phyloP scores from a whole-genome alignment of 2,797 vertebrate species.

The Stomatorhinus walkeri region DNA sequence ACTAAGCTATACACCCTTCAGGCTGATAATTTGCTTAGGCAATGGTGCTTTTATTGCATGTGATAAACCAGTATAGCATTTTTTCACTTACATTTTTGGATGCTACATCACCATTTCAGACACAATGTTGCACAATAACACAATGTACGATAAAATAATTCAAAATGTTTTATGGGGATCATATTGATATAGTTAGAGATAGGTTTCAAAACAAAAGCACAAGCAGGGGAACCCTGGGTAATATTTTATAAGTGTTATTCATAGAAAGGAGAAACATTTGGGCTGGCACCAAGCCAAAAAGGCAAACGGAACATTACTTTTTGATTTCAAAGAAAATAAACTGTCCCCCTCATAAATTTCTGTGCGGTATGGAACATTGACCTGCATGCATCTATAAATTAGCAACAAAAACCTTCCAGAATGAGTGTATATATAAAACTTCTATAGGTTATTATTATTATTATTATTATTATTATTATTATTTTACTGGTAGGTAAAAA shows the following conservation, averaged over 20 bases:
- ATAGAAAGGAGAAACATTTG: not conserved
- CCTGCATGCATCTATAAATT: not conserved
- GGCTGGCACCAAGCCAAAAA: not conserved
- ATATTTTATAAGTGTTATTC: constrained; percentile 9
- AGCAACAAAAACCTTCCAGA: not conserved
- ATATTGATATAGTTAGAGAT: not conserved
- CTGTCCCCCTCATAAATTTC: constrained; percentile 5
- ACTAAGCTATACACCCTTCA: not conserved
- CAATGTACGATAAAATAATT: not conserved
- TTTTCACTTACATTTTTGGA: not conserved
- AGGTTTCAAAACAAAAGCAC: not conserved
- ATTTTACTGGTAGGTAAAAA: not conserved
- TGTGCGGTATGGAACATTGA: not conserved
- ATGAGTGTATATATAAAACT: not conserved
- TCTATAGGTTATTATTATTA: not conserved
- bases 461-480: not conserved
- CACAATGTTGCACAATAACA: not conserved
- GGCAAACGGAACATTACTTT: not conserved
- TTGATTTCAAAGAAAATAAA: constrained; percentile 13
- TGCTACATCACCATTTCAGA: not conserved
- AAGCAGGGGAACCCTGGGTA: not conserved
- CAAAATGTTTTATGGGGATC: not conserved
- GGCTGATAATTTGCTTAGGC: not conserved
- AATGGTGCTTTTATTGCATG: not conserved
- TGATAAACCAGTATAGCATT: not conserved